Evolutionary conservation across 2,797 vertebrate species (phyloP), one percentile per base, ranked within the genome.

Genomic region (Remorina albescens): DNA sequence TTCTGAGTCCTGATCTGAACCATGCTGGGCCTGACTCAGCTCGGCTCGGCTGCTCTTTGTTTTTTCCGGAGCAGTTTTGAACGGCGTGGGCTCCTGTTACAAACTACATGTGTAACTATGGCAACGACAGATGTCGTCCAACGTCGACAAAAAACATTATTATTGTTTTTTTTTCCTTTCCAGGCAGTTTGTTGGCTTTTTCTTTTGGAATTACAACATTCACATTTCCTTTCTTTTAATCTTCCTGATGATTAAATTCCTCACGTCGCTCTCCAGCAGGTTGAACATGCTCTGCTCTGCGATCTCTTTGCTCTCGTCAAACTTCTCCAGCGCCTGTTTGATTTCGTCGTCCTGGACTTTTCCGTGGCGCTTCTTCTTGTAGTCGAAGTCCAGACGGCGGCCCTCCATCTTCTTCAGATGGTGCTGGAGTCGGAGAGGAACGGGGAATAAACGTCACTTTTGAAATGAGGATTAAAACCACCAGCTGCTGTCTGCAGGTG

Each of bases 241-340:
- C 21, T 21, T 6, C 36, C 39, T 10, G n/a, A n/a, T 26, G 34
- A 26, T 26, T 11, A 39, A 21, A 34, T 39, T 26, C 23, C 97
- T 96, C 92, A 98, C 97, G 57, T 99, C 97, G 30, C 97, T 99
- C 89, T 99, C 97, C 91, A 99, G 89, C 85, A 99, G 98, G 93
- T 98, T 96, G 91, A 96, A 97, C 97, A 99, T 99, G 95, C 96
- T 97, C 88, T 95, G 94, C 91, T 97, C 96, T 6, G 97, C 96
- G 86, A 99, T 84, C 25, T 97, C 97, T 90, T 95, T 98, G 74
- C 97, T 98, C 84, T 99, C 97, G 68, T 98, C 96, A 73, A 98
- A 98, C 89, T 99, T 99, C 88, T 97, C 96, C 89, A 97, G 95
- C 0, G 97, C 97, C 91, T 96, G 96, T 72, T 82, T 94, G 78